Evolutionary conservation across 2,797 vertebrate species (phyloP), one percentile per base, ranked within the genome.

Genomic region (Melanitta fusca): DNA sequence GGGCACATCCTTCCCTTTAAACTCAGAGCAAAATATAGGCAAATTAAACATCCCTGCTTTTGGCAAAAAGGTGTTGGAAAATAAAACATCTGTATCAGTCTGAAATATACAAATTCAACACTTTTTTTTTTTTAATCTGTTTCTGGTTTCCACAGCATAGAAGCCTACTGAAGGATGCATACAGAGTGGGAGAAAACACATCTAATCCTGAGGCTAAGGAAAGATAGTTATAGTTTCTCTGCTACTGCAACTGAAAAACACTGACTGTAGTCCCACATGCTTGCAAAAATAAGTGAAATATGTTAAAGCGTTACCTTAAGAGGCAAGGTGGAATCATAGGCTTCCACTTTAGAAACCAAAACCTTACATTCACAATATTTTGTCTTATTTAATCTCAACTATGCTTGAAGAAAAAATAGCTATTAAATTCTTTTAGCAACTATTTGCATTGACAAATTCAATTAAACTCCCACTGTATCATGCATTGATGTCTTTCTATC

Each of bases 381-480:
- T 85, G 32, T 70, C 34, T 16, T 80, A 86, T 74, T 92, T 96
- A 89, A 94, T 95, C 69, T 81, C 81, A 89, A 66, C 75, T 41
- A 15, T 8, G 79, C 54, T 77, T 87, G 38, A 91, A 93, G 61
- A 38, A 73, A 91, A 94, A 79, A 3, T 7, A 91, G 28, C 38
- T 64, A 36, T n/a, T 89, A 58, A 79, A 93, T 73, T 94, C n/a
- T 92, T 96, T 90, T 66, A 92, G 65, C 80, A 92, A 83, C 51
- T 80, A 62, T 94, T 92, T 88, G 60, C 78, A 95, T 77, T 96
- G 91, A 91, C 38, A 92, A 92, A 95, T 51, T 84, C 84, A 95
- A 95, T 73, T 66, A 87, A 92, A 75, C 8, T 91, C 80, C n/a
- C 82, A 6, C 1, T 28, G 21, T 85, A 84, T 47, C 17, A 17